These are phyloP conservation scores for Amphiduros pacificus DNA, from an alignment of 2,888 invertebrate species.

Conservation along the genomic window DNA sequence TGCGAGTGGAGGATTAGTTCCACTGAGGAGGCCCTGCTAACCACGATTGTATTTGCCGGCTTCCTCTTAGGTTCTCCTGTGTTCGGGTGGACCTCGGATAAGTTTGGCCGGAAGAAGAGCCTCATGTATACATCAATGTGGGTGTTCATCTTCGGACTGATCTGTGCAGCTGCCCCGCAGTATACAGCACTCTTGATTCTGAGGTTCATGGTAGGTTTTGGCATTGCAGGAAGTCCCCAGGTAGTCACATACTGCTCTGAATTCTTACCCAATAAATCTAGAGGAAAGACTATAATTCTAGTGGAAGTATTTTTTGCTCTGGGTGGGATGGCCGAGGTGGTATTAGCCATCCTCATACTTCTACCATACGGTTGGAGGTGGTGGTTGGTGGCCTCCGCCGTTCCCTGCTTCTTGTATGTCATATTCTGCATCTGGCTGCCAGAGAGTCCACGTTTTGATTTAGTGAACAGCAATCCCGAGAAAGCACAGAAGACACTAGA, in stretches of 20 bases:
- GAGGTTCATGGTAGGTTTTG: conserved; percentile 2
- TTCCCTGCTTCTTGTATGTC: not conserved
- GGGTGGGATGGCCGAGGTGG: conserved; percentile 5
- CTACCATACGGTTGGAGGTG: conserved; percentile 3
- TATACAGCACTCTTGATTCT: not conserved
- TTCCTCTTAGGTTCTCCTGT: conserved; percentile 21
- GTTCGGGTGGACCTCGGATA: conserved; percentile 17
- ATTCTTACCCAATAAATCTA: conserved; percentile 2
- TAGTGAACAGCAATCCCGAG: not conserved
- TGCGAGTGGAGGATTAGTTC: conserved; percentile 19
- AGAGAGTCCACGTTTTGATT: conserved; percentile 1
- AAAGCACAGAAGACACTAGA: not conserved
- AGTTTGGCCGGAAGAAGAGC: conserved; percentile 15
- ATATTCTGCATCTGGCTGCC: conserved; percentile 1
- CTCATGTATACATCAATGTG: not conserved
- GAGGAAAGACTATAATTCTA: conserved; percentile 1
- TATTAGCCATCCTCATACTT: conserved; percentile 4
- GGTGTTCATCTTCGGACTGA: not conserved
- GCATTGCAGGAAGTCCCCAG: conserved; percentile 4
- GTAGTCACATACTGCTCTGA: conserved; percentile 8
- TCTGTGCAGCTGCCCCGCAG: conserved; percentile 2
- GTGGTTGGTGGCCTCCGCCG: conserved; percentile 8
- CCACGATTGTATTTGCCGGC: conserved; percentile 23
- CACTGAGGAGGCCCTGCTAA: conserved; percentile 17
- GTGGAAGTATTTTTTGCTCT: conserved; percentile 9